Evolutionary conservation across 1,140 invertebrate genomes (phyloP), one percentile per base, ranked within the genome.

Genomic region (Heliconius himera): DNA sequence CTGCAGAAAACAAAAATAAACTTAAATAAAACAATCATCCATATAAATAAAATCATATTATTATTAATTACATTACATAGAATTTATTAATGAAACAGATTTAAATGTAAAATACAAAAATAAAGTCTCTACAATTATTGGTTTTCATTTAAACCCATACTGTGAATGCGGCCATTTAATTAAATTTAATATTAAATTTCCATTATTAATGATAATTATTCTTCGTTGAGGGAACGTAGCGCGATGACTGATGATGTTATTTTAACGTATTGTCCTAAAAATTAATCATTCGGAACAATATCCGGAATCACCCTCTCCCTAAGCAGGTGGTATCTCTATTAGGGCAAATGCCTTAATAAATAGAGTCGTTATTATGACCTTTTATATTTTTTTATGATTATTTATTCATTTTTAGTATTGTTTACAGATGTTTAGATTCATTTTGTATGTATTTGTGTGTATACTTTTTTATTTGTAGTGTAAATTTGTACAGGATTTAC

Each of bases 271-370:
- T 54, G 71, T 56, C 22, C 51, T 73, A 73, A 77, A 72, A 77
- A 77, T 73, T 78, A 73, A 78, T 78, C 33, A 78, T 78, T 78
- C 11, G 54, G 66, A 56, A 73, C 70, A 46, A 78, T 78, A 78
- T 78, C 51, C 70, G 70, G 60, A 66, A 66, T 1, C 60, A 66
- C 46, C 71, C 38, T 49, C 54, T 33, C 29, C 76, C 70, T 20
- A 49, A 38, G 70, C 76, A 56, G 76, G 76, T 60, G 76, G 71
- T 73, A 73, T 60, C 51, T 78, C 29, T 78, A 76, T 76, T 76
- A 76, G 60, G 22, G 46, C 38, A 38, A 76, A 76, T 60, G 60
- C 11, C 16, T 66, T 56, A n/a, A 26, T 66, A 66, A 66, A 60
- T 11, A 60, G 1, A 60, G 54, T 60, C 8, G 60, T 66, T 66